Evolutionary conservation across 2,797 vertebrate genomes (phyloP).

Genomic region (Syngnathus rostellatus): DNA sequence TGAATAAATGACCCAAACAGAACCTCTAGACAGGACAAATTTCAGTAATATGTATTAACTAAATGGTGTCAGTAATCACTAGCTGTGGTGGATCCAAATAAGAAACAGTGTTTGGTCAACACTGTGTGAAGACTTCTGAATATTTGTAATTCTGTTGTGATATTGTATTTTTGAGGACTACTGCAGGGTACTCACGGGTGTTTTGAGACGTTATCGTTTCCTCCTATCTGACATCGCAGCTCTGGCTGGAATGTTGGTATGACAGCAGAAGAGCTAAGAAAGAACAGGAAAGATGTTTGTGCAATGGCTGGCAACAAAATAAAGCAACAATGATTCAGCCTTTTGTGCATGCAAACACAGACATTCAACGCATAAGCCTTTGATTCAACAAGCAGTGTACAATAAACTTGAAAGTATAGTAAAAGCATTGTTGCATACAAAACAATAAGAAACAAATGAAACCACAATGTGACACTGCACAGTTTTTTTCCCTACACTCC

Average conservation of each 20-base stretch:
- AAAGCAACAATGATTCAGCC: conserved; percentile 56
- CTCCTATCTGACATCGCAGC: conserved; percentile 43
- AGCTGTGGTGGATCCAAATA: neutral
- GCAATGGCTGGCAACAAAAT: conserved; percentile 64
- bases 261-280: conserved; percentile 61
- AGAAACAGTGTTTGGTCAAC: neutral
- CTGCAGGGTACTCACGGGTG: conserved; percentile 18
- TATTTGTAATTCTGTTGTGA: neutral
- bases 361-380: conserved; percentile 16
- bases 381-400: conserved; percentile 38
- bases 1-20: neutral
- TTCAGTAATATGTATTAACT: neutral
- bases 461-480: conserved; percentile 1
- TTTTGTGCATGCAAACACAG: conserved; percentile 55
- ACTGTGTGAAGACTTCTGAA: conserved; percentile 4
- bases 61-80: neutral
- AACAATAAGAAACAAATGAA: neutral
- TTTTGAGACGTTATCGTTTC: conserved; percentile 49
- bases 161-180: neutral
- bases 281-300: conserved; percentile 61
- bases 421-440: neutral
- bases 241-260: conserved; percentile 59
- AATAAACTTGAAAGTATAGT: conserved; percentile 6
- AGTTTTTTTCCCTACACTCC: neutral
- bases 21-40: neutral